phyloP scores from a whole-genome alignment of 2,888 invertebrate genomes.

The Nymphalis c-album region DNA sequence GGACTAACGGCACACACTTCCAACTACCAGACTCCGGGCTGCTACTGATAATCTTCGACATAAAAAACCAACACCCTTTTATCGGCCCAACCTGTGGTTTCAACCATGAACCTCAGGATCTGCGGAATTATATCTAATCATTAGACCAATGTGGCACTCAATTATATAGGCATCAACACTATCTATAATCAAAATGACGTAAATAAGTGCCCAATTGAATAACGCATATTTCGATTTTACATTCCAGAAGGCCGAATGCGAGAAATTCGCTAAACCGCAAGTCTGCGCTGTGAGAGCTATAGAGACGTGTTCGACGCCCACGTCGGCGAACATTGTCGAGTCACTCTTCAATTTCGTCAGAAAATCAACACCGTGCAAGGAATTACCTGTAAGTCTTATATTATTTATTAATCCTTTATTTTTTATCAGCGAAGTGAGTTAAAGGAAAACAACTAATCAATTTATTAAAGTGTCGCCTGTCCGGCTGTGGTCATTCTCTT shows the following conservation, averaged over 20 bases:
- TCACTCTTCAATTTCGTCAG: conserved; percentile 87
- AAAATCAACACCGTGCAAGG: conserved; percentile 84
- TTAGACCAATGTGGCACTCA: too few relatives aligned
- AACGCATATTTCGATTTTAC: too few relatives aligned
- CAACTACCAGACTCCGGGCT: too few relatives aligned
- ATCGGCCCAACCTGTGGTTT: too few relatives aligned
- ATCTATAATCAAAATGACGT: conserved; percentile 26
- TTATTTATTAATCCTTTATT: background rate
- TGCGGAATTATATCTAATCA: too few relatives aligned
- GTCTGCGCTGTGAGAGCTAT: conserved; percentile 82
- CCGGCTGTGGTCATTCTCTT: too few relatives aligned
- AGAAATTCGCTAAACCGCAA: conserved; percentile 61
- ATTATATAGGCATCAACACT: conserved; percentile 13
- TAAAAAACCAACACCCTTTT: too few relatives aligned
- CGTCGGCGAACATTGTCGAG: conserved; percentile 89
- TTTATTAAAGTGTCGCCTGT: too few relatives aligned
- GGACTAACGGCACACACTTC: too few relatives aligned
- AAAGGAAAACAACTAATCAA: background rate
- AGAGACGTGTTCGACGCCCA: conserved; percentile 86
- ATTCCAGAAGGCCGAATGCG: conserved; percentile 63
- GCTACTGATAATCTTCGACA: too few relatives aligned
- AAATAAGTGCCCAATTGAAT: too few relatives aligned
- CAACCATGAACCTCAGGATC: too few relatives aligned
- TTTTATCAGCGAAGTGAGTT: background rate
- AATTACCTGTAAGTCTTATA: conserved; percentile 42